A percentile compares a stretch with the other conserved stretches of the same genome.
Conservation (phyloP, 2,113 vertebrate species). For the Zapus hudsonius region DNA sequence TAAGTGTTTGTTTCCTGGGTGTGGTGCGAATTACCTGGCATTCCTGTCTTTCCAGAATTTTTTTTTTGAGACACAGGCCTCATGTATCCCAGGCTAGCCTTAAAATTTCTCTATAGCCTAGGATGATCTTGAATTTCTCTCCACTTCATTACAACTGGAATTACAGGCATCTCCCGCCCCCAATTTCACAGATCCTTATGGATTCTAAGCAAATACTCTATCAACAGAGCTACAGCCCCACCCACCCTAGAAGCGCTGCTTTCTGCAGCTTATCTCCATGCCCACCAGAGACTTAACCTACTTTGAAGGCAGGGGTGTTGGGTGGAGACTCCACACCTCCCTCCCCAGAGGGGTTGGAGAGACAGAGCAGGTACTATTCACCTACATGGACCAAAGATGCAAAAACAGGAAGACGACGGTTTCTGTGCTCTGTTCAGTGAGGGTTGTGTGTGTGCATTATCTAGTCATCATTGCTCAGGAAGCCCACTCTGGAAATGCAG, state of each 20-base stretch:
- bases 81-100: neutral
- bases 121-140: neutral
- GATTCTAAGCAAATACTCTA: too few relatives aligned
- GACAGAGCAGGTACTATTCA: neutral
- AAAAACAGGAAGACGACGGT: neutral
- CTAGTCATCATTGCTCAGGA: neutral
- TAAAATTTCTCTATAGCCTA: too few relatives aligned
- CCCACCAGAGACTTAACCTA: neutral
- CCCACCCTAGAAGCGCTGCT: neutral
- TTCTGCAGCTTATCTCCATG: neutral
- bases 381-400: neutral
- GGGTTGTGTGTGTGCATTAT: neutral
- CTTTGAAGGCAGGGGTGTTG: neutral
- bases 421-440: neutral
- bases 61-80: neutral
- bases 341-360: too few relatives aligned
- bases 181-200: neutral
- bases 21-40: too few relatives aligned
- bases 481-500: neutral
- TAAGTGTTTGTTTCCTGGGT: neutral
- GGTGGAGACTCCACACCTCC: neutral
- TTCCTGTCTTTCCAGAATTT: neutral
- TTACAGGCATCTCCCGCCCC: neutral
- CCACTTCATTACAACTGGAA: neutral
- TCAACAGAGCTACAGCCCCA: too few relatives aligned